phyloP scores from a whole-genome alignment of 2,113 vertebrate genomes.

The Platysternon megacephalum region DNA sequence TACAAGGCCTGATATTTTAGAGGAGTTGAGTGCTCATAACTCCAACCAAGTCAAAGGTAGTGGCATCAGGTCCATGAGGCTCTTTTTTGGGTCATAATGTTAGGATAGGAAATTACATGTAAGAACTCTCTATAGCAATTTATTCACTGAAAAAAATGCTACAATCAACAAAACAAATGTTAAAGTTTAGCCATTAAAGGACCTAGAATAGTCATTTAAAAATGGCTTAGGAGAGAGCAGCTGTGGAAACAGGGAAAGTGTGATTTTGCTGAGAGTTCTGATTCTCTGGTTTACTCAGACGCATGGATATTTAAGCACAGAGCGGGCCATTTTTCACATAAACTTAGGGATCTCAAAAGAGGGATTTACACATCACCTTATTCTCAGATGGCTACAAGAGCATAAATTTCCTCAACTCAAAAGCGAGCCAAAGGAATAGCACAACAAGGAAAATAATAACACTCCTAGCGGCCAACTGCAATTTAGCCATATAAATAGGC shows the following conservation, averaged over 20 bases:
- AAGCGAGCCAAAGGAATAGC: neutral
- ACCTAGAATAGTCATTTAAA: neutral
- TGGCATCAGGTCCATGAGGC: accelerated
- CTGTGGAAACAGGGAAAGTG: neutral
- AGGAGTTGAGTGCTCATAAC: accelerated
- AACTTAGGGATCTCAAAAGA: neutral
- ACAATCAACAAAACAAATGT: neutral
- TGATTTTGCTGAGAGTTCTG: neutral
- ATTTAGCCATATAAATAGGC: neutral
- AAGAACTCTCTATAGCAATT: neutral
- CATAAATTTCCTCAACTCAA: conserved; percentile 33
- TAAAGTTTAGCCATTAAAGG: neutral
- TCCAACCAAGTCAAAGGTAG: neutral
- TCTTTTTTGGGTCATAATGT: neutral
- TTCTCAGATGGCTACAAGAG: neutral
- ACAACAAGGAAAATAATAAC: conserved; percentile 8
- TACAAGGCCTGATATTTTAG: neutral
- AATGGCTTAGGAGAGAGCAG: neutral
- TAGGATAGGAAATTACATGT: neutral
- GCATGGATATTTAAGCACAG: neutral
- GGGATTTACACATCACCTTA: neutral
- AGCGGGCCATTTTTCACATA: neutral
- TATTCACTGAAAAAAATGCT: neutral
- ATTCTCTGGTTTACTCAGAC: neutral
- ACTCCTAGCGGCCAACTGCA: neutral